Conservation (phyloP, 1,140 invertebrate species). For the Halictus rubicundus region DNA sequence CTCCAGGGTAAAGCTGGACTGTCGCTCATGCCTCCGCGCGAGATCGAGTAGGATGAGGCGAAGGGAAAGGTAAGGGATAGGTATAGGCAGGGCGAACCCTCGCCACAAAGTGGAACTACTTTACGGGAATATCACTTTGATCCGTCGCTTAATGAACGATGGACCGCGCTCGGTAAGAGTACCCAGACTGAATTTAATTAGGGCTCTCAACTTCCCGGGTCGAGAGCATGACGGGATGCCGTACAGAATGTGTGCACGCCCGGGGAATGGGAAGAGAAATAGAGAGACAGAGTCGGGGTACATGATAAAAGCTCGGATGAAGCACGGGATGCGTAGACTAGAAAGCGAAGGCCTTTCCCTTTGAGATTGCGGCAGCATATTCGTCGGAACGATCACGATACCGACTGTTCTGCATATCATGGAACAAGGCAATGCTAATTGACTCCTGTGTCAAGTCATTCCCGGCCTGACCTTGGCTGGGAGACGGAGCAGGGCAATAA, state of each 20-base stretch:
- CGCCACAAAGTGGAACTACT: slow-evolving; percentile 65
- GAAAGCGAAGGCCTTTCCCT: slow-evolving; percentile 66
- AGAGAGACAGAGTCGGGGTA: slow-evolving; percentile 54
- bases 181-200: slow-evolving; percentile 79
- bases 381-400: slow-evolving; percentile 68
- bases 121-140: slow-evolving; percentile 77
- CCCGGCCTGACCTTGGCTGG: too few species aligned
- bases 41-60: slow-evolving; percentile 33
- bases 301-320: slow-evolving; percentile 72
- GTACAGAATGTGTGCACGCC: slow-evolving; percentile 49
- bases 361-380: slow-evolving; percentile 69
- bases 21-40: slow-evolving; percentile 28
- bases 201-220: slow-evolving; percentile 73
- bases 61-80: slow-evolving; percentile 45
- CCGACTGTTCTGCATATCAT: slow-evolving; percentile 77
- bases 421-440: slow-evolving; percentile 69
- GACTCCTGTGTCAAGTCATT: slow-evolving; percentile 17
- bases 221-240: slow-evolving; percentile 63
- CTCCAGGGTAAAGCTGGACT: slow-evolving; percentile 51
- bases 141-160: slow-evolving; percentile 76
- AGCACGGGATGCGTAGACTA: slow-evolving; percentile 56
- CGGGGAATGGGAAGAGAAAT: slow-evolving; percentile 57
- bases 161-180: slow-evolving; percentile 74
- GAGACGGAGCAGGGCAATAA: too few species aligned
- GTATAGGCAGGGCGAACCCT: slow-evolving; percentile 56